Evolutionary conservation across 2,797 vertebrate species (phyloP), one percentile per base, ranked within the genome.

Genomic region (Micropoecilia bifurca): DNA sequence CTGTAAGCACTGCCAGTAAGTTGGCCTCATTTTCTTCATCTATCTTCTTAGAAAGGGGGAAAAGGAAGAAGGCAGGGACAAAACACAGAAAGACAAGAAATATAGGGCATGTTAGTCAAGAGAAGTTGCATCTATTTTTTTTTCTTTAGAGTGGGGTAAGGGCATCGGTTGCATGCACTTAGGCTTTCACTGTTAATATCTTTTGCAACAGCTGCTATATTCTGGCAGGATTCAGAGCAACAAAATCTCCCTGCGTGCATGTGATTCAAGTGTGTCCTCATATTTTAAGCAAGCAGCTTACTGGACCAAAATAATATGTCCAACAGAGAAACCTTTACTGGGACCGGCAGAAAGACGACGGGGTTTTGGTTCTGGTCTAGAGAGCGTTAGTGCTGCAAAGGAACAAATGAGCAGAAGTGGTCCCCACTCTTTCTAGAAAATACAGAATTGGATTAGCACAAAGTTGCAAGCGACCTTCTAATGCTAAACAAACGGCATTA

Each of bases 11-110:
- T 80, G 98, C 98, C 96, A 99, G 96, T 96, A 99, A 97, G 97
- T 99, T 99, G 87, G 98, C 98, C 96, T 99, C 98, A 87, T 97
- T 99, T 95, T 99, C 98, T 96, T 99, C 98, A 96, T 99, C 98
- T 98, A 99, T 98, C 97, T 99, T 99, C 98, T 99, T 96, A 94
- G 92, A 87, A 88, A 87, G 84, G 85, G 85, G 80, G 39, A 33
- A 84, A 74, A 77, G 79, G 55, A 68, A 74, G 83, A 77, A 79
- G 75, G 87, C 83, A 73, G 75, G 81, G 55, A 85, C 20, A 89
- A 87, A 82, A 85, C 91, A 88, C 72, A 94, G 85, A 87, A 57
- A 84, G 82, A 87, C 30, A 84, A 55, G 77, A 83, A 92, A 95
- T 94, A 95, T 92, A 93, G 93, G 91, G 93, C 92, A 94, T 93